Evolutionary conservation across 2,113 vertebrate species (phyloP), one percentile per base, ranked within the genome.

Genomic region (Fregetta grallaria): DNA sequence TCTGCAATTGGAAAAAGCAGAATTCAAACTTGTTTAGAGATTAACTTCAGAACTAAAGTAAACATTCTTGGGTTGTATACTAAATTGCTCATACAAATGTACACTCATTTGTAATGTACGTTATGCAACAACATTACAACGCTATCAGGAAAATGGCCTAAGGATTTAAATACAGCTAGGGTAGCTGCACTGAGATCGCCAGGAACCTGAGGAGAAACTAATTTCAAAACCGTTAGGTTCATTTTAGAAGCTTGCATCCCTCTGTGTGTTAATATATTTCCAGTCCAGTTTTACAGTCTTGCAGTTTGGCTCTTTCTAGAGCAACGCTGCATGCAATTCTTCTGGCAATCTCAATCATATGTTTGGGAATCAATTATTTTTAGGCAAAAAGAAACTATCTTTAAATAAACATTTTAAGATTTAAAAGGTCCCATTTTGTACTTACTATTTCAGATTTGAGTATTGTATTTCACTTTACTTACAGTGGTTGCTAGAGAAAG

Each of bases 51-150:
- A 77, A 47, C 4, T 20, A 55, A 83, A 77, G 50, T 18, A 63
- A 81, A 1, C 0, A 0, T 36, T 81, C 61, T 16, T 59, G 26
- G 7, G 5, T 52, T 55, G 29, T n/a, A 29, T 42, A 32, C 34
- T 49, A n/a, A 44, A 19, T 55, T 65, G 13, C 18, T 92, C 4
- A 30, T 15, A 15, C 32, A 90, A 72, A 82, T 0, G 1, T 13
- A 11, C 27, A 6, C 0, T 0, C 29, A 38, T 47, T 55, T 80
- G 34, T n/a, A 40, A 76, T 42, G 27, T 13, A 17, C 1, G 1
- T 84, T 78, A 49, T 10, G 34, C 17, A 82, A 81, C 34, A 59
- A 13, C 7, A 5, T 61, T n/a, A 59, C 21, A 10, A 9, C 0
- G 0, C 14, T 74, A 2, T 44, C 40, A 94, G 22, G 38, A 73